Percentiles rank a stretch among this genome's conserved stretches.
These are phyloP conservation scores for Myoxocephalus aenaeus DNA, from an alignment of 2,797 vertebrate species.

Conservation along the genomic window DNA sequence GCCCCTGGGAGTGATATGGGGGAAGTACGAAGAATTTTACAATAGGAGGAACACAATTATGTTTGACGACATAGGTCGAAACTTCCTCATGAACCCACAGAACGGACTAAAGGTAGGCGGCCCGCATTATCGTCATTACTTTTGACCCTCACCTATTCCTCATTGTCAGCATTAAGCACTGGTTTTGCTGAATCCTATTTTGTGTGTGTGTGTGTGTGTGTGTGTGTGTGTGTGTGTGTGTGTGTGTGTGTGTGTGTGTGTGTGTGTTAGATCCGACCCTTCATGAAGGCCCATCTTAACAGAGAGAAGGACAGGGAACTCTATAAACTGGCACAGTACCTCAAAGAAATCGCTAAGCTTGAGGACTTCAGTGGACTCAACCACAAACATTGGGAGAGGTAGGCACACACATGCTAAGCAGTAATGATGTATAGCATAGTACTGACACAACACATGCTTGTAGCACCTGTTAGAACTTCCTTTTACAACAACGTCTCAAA, in stretches of 20 bases:
- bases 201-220: slow-evolving; percentile 24
- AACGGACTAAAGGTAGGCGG: slow-evolving; percentile 94
- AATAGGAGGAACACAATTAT: slow-evolving; percentile 98
- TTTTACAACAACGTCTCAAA: background rate
- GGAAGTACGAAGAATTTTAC: slow-evolving; percentile 97
- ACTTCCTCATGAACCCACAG: slow-evolving; percentile 99
- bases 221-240: slow-evolving; percentile 27
- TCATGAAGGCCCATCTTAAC: slow-evolving; percentile 99
- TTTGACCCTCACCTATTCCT: background rate
- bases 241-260: slow-evolving; percentile 32
- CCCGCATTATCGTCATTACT: background rate
- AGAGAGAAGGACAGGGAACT: slow-evolving; percentile 98
- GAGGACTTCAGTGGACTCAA: slow-evolving; percentile 96
- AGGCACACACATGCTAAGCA: slow-evolving; percentile 10
- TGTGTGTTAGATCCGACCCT: slow-evolving; percentile 92
- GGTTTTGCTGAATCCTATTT: background rate
- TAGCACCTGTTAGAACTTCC: background rate
- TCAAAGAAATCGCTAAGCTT: slow-evolving; percentile 98
- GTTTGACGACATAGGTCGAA: slow-evolving; percentile 99
- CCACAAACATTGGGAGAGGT: slow-evolving; percentile 99
- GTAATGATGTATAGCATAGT: background rate
- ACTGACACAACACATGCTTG: background rate
- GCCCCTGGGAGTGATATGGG: slow-evolving; percentile 98
- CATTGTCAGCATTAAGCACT: background rate
- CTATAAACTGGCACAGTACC: slow-evolving; percentile 96